Percentiles rank a stretch among this genome's conserved stretches.
Evolutionary conservation across 2,888 invertebrate genomes (phyloP).

Genomic region (Dynastes tityus): DNA sequence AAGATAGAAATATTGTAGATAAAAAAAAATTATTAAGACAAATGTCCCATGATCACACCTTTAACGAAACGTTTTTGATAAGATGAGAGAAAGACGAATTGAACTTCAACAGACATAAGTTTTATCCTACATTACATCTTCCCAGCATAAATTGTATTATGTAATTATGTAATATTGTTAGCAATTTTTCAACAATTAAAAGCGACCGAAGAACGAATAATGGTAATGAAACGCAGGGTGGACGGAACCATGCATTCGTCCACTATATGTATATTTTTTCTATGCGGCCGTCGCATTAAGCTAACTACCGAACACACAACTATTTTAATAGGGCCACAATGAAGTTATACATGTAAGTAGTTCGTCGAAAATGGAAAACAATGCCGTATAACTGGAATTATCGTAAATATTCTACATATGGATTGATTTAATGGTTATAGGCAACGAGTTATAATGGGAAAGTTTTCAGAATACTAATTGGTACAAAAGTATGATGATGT

Average conservation of each 20-base stretch:
- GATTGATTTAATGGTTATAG: not conserved
- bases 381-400: not conserved
- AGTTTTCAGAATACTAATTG: slow-evolving; percentile 2
- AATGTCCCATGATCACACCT: no score
- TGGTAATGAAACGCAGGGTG: not conserved
- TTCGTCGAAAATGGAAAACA: not conserved
- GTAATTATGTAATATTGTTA: not conserved
- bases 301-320: not conserved
- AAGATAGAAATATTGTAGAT: no score
- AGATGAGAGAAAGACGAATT: no score
- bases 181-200: not conserved
- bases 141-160: not conserved
- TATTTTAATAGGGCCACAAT: not conserved
- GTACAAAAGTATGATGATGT: no score
- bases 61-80: no score
- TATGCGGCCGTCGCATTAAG: not conserved
- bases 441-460: not conserved
- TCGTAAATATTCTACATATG: slow-evolving; percentile 7
- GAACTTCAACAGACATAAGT: no score
- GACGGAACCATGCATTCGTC: not conserved
- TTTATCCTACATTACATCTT: no score
- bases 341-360: not conserved
- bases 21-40: no score
- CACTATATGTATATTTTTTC: not conserved
- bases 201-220: not conserved